Conservation (phyloP, 2,113 vertebrate genomes). For the Anas platyrhynchos region DNA sequence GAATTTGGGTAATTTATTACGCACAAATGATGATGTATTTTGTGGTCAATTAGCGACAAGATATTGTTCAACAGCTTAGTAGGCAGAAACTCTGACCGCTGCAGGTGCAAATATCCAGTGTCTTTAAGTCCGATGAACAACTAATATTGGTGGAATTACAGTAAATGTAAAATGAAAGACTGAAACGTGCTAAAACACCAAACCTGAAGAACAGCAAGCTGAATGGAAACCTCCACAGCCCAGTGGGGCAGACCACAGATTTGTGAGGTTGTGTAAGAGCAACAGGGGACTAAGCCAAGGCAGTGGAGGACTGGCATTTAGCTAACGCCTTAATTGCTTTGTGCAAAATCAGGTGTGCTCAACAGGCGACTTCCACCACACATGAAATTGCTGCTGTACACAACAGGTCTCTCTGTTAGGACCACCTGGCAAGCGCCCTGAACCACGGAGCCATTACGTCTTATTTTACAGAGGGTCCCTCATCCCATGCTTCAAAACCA, state of each 20-base stretch:
- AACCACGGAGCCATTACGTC: not conserved
- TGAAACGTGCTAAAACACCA: not conserved
- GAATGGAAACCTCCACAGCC: not conserved
- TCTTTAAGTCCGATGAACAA: not conserved
- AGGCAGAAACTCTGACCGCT: not conserved
- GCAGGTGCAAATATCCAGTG: not conserved
- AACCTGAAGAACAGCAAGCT: not conserved
- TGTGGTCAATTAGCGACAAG: not conserved
- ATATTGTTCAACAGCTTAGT: not conserved
- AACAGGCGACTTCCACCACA: accelerated
- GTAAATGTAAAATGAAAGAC: not conserved
- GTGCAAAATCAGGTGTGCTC: not conserved
- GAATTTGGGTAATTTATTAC: not conserved
- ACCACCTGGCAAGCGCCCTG: not conserved
- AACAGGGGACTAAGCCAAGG: not conserved
- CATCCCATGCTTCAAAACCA: not conserved
- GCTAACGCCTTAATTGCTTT: not conserved
- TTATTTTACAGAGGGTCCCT: not conserved
- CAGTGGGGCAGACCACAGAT: not conserved
- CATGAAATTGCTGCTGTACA: not conserved
- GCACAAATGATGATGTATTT: not conserved
- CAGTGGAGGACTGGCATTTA: not conserved
- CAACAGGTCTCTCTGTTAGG: not conserved
- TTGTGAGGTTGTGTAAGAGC: not conserved
- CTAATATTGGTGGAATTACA: not conserved